Conservation (phyloP, 2,113 vertebrate species). For the Verasper variegatus region DNA sequence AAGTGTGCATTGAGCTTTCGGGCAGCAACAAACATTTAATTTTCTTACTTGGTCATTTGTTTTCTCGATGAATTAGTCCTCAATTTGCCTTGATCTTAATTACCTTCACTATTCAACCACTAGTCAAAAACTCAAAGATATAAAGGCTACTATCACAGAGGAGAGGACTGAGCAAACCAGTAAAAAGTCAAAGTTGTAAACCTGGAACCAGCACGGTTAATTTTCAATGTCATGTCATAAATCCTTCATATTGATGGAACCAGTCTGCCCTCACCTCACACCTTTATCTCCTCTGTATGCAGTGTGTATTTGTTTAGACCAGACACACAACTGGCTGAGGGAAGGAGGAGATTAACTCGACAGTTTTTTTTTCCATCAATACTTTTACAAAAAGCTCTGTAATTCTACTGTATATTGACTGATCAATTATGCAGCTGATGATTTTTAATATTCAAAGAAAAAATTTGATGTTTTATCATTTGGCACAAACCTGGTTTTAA, state of each 20-base stretch:
- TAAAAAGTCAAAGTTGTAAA: neutral
- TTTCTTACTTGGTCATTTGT: too few relatives aligned
- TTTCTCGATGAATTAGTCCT: too few relatives aligned
- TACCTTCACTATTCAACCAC: too few relatives aligned
- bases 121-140: too few relatives aligned
- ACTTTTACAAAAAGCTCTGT: neutral
- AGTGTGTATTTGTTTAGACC: neutral
- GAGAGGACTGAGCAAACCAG: neutral
- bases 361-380: neutral
- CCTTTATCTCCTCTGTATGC: too few relatives aligned
- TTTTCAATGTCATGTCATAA: too few relatives aligned
- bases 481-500: neutral
- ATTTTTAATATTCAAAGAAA: slow-evolving; percentile 6
- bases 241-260: too few relatives aligned
- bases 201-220: neutral
- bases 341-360: neutral
- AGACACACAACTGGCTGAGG: neutral
- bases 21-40: too few relatives aligned
- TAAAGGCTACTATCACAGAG: neutral
- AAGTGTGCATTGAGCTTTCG: too few relatives aligned
- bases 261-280: too few relatives aligned
- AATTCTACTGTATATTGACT: neutral
- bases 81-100: too few relatives aligned
- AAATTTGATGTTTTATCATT: neutral
- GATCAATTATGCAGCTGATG: neutral